A percentile compares a stretch with the other conserved stretches of the same genome.
These are phyloP conservation scores for Apolygus lucorum DNA, from an alignment of 1,140 invertebrate species.

Conservation along the genomic window DNA sequence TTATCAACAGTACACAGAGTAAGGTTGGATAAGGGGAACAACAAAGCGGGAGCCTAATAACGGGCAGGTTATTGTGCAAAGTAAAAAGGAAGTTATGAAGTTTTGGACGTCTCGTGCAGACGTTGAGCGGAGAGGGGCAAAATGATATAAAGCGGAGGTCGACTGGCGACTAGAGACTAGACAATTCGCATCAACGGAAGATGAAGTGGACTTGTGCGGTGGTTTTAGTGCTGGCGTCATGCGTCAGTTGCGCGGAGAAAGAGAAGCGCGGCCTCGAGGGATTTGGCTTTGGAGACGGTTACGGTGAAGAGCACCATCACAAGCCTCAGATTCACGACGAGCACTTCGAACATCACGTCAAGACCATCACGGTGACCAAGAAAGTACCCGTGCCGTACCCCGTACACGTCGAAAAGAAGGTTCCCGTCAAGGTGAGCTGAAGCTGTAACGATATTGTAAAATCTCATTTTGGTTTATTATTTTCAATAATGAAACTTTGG, in stretches of 20 bases:
- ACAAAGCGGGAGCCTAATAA: not conserved
- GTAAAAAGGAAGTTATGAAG: not conserved
- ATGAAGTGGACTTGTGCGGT: not conserved
- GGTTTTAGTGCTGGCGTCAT: not conserved
- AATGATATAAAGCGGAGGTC: not conserved
- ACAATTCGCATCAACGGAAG: not conserved
- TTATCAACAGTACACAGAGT: too few relatives aligned
- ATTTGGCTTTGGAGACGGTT: not conserved
- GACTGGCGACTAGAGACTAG: not conserved
- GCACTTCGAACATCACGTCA: too few relatives aligned
- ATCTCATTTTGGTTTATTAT: too few relatives aligned
- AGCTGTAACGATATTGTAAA: too few relatives aligned
- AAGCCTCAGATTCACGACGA: not conserved
- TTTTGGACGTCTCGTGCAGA: too few relatives aligned
- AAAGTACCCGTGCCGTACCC: too few relatives aligned
- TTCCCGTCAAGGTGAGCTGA: too few relatives aligned
- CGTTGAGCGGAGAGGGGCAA: not conserved
- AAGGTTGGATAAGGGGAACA: too few relatives aligned
- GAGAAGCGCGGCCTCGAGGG: not conserved
- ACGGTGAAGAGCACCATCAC: not conserved
- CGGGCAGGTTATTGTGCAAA: not conserved
- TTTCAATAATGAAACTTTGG: too few relatives aligned
- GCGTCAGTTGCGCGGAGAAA: not conserved
- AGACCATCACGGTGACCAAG: too few relatives aligned
- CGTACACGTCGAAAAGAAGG: too few relatives aligned